phyloP scores from a whole-genome alignment of 2,888 invertebrate species.

The Uropetala carovei region DNA sequence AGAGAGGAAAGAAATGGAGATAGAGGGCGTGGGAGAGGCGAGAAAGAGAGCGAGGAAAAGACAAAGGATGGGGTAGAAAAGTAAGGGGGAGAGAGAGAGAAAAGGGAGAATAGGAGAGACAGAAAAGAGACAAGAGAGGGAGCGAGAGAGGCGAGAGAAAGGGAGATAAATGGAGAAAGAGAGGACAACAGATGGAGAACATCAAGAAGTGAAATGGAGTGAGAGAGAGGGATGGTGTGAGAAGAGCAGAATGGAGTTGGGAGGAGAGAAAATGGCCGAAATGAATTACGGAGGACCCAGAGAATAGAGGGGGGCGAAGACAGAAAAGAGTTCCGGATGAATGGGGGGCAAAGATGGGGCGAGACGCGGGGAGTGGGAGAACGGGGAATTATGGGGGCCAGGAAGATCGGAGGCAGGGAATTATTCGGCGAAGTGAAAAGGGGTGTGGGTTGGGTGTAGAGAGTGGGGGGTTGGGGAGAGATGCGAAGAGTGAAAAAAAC shows the following conservation, averaged over 20 bases:
- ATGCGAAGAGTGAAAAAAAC: background rate
- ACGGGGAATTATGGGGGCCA: background rate
- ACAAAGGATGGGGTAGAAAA: background rate
- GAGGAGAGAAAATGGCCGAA: background rate
- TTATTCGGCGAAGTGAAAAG: background rate
- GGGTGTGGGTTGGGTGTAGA: background rate
- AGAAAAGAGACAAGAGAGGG: background rate
- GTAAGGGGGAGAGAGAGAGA: background rate
- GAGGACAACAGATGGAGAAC: background rate
- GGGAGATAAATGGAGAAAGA: background rate
- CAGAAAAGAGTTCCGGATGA: too few relatives aligned
- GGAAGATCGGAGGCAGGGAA: background rate
- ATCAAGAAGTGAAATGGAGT: background rate
- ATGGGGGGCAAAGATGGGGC: too few relatives aligned
- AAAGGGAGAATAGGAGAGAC: background rate
- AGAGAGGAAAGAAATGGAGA: background rate
- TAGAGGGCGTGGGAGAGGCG: background rate
- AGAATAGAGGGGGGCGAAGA: too few relatives aligned
- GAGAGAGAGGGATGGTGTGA: background rate
- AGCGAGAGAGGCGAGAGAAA: background rate
- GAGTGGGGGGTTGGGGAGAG: too few relatives aligned
- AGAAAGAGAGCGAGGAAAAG: background rate
- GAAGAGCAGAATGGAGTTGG: background rate
- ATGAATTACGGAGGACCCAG: background rate
- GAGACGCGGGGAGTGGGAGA: background rate